Base-by-base conservation (phyloP, 2,113 vertebrate genomes). In the Pungitius pungitius region DNA sequence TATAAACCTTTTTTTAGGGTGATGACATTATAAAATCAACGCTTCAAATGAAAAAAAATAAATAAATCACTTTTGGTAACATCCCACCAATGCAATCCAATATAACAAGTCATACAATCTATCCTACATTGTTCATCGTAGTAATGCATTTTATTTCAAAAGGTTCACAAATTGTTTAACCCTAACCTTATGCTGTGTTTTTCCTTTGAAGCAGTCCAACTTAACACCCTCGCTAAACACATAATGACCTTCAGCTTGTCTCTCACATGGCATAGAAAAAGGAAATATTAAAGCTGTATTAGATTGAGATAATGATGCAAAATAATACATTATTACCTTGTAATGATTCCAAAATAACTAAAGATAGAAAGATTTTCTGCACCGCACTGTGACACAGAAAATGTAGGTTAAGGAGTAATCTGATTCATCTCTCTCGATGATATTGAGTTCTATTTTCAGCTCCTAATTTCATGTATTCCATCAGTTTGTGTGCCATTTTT, bases 271-370 rank as follows among this genome's bases (percentile, higher is more conserved):
- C 24, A n/a, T 18, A 27, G 20, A 39, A 54, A 58, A 22, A 54
- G 17, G 39, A 45, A 70, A 55, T 56, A 24, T 27, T 8, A 45
- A 24, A 17, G 26, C 24, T 35, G 8, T 17, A 40, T 40, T 58
- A 35, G 35, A 37, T 75, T 13, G 54, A 2, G 9, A 37, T 78
- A 30, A 69, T 52, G 27, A n/a, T 27, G 14, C 42, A 56, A 60
- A 43, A 61, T 20, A 27, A 51, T 15, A 37, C 49, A 20, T 22
- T 47, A 58, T 33, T 63, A 8, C 45, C 6, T 9, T 11, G 30
- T 83, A 72, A 83, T 75, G 35, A 33, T 58, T 61, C 37, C 17
- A 35, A n/a, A 67, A 63, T 9, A 69, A 69, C 47, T 15, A 66
- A 59, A 37, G n/a, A n/a, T n/a, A n/a, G 10, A 79, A 62, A 68